Percentiles rank a stretch among this genome's conserved stretches.
phyloP scores from a whole-genome alignment of 2,888 invertebrate genomes.

The Teinopalpus imperialis region DNA sequence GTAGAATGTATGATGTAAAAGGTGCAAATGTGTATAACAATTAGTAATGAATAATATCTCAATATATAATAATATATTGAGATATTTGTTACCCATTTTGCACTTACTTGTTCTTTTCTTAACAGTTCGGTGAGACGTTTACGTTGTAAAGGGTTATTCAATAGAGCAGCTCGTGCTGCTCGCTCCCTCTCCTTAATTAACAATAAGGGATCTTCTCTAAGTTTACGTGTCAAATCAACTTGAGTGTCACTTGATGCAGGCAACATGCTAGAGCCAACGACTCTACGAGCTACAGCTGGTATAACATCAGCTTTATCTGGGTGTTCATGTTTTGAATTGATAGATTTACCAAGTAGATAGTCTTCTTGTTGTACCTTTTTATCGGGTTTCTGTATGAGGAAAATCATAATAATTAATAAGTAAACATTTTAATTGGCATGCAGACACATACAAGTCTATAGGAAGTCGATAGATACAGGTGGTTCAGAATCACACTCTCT shows the following conservation, averaged over 20 bases:
- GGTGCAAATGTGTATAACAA: no score
- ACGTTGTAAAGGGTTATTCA: conserved; percentile 96
- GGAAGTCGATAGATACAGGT: no score
- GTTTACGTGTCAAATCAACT: conserved; percentile 93
- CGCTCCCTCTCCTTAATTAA: conserved; percentile 94
- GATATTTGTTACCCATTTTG: no score
- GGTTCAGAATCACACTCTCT: no score
- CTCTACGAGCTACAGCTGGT: conserved; percentile 81
- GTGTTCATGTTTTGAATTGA: conserved; percentile 89
- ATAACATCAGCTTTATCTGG: conserved; percentile 85
- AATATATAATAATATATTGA: no score
- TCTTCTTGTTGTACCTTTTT: conserved; percentile 90
- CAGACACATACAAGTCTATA: no score
- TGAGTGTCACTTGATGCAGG: conserved; percentile 83
- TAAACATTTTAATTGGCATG: no score
- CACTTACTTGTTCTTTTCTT: conserved; percentile 77
- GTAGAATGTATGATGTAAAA: no score
- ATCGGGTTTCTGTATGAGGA: conserved; percentile 75
- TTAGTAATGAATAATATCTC: no score
- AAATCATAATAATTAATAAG: neutral
- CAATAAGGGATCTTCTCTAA: conserved; percentile 96
- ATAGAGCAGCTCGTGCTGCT: conserved; percentile 90
- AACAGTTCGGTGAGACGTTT: conserved; percentile 92
- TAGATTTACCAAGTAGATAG: conserved; percentile 91
- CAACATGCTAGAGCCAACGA: conserved; percentile 69